A percentile compares a stretch with the other conserved stretches of the same genome.
phyloP scores from a whole-genome alignment of 2,797 vertebrate genomes.

The Geotrypetes seraphini region DNA sequence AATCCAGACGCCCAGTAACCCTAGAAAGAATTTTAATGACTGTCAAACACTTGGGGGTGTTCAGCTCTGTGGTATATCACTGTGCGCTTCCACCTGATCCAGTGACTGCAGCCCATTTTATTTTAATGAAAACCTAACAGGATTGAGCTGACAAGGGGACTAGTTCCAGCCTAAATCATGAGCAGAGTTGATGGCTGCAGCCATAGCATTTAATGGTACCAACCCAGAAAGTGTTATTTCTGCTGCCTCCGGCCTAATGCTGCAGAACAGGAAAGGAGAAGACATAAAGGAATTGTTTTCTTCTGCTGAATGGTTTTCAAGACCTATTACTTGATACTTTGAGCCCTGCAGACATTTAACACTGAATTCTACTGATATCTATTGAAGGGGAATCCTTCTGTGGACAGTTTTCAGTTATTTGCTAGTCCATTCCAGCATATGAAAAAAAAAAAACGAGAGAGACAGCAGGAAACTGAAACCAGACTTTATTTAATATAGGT shows the following conservation, averaged over 20 bases:
- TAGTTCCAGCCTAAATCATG: conserved; percentile 10
- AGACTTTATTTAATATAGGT: too few species aligned
- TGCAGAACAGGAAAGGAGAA: background rate
- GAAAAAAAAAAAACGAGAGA: too few species aligned
- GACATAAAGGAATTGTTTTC: background rate
- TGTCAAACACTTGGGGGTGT: conserved; percentile 27
- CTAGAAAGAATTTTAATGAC: conserved; percentile 13
- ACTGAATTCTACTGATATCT: too few species aligned
- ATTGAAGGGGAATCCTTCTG: too few species aligned
- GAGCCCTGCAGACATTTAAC: too few species aligned
- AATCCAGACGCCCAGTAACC: too few species aligned
- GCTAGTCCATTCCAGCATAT: too few species aligned
- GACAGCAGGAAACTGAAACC: too few species aligned
- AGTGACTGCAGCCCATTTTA: conserved; percentile 24
- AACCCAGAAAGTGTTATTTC: background rate
- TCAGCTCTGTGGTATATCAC: conserved; percentile 19
- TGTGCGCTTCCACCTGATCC: conserved; percentile 31
- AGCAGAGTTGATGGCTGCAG: background rate
- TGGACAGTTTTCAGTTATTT: too few species aligned
- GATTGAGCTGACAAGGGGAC: conserved; percentile 7
- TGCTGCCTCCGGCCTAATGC: background rate
- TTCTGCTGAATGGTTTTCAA: conserved; percentile 10
- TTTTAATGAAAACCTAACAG: conserved; percentile 39
- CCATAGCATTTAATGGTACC: background rate
- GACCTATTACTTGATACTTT: background rate